These are phyloP conservation scores for Phrynocephalus versicolor DNA, from an alignment of 2,113 vertebrate genomes.

Conservation along the genomic window DNA sequence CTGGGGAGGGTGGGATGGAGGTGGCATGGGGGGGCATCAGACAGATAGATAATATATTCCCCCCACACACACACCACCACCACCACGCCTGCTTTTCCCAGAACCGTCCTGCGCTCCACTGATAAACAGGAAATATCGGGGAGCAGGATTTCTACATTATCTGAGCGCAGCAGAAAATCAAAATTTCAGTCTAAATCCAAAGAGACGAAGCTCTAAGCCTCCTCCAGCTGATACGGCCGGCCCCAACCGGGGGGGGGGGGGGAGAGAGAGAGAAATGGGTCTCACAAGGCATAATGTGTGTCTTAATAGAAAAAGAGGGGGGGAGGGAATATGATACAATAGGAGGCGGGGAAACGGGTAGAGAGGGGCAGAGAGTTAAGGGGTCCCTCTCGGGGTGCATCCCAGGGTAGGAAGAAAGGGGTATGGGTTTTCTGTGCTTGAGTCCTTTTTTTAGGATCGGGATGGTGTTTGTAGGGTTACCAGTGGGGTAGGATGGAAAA, in stretches of 20 bases:
- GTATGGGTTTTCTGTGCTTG: not conserved
- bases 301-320: not conserved
- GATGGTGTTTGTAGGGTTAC: too few relatives aligned
- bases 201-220: constrained; percentile 83
- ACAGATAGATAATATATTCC: constrained; percentile 71
- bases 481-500: too few relatives aligned
- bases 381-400: not conserved
- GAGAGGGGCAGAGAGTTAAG: not conserved
- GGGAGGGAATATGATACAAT: not conserved
- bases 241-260: too few relatives aligned
- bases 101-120: constrained; percentile 70
- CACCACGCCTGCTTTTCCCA: constrained; percentile 40
- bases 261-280: constrained; percentile 28
- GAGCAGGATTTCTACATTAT: constrained; percentile 83
- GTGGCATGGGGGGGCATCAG: not conserved
- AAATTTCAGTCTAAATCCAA: constrained; percentile 83
- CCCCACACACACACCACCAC: constrained; percentile 41
- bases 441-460: not conserved
- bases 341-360: not conserved
- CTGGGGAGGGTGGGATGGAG: not conserved
- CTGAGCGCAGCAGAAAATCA: constrained; percentile 88
- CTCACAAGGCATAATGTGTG: constrained; percentile 51
- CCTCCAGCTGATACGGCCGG: constrained; percentile 52
- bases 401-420: too few relatives aligned
- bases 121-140: constrained; percentile 86